Base-by-base conservation (phyloP, 2,888 invertebrate genomes). In the Acholoe squamosa region DNA sequence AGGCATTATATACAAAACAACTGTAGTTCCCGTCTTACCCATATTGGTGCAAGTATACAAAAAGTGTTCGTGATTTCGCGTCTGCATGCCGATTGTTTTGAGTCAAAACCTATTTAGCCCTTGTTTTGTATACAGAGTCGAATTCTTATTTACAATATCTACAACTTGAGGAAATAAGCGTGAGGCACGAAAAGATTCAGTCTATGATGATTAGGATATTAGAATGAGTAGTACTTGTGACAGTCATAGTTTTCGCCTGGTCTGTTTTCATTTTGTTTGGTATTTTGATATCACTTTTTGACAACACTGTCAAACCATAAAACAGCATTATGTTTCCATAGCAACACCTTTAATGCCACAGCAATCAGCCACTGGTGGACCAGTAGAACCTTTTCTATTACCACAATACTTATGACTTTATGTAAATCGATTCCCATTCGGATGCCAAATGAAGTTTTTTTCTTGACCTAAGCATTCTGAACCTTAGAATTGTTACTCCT, bases 61-160 rank as follows among this genome's bases (percentile, higher is more conserved):
- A 80, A 43, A 22, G 80, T 80, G 80, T 80, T 33, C 25, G 19
- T 80, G 80, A 33, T 80, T 80, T n/a, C 33, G 43, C 19, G 43
- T n/a, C 43, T 80, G 80, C 43, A 33, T 34, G 34, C 80, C 80
- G n/a, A 80, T 14, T 76, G 25, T 76, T 1, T 31, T 28, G 25
- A 80, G n/a, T 80, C 34, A 5, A 71, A 5, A 28, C 12, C 71
- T 28, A 28, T 71, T 14, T 28, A n/a, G 25, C 14, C 28, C 22
- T n/a, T 22, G 14, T 34, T 16, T 80, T 80, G 34, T 19, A 33
- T 34, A 19, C 80, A 80, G 34, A 33, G 16, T 80, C 28, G 28
- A 71, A 28, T 34, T 80, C 33, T 80, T 80, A 80, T 80, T 33
- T 80, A 80, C 80, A 80, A 34, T 80, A 80, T 80, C 80, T 80